Base-by-base conservation (phyloP, 2,113 vertebrate genomes). In the Ictalurus furcatus region DNA sequence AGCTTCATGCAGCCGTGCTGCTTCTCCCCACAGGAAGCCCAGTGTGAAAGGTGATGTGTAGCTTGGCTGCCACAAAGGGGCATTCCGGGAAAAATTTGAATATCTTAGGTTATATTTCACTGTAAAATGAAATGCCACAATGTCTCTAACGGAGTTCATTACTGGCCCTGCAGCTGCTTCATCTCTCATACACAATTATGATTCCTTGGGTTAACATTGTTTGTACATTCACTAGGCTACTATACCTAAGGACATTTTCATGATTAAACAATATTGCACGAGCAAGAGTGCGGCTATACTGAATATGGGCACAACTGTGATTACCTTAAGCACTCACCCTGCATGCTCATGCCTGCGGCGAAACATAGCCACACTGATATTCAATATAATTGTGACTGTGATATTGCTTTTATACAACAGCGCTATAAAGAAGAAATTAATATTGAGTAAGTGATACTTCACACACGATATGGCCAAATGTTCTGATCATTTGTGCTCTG, bases 21-120 rank as follows among this genome's bases (percentile, higher is more conserved):
- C 88, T 85, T 63, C 84, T 92, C 73, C 54, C 58, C 76, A n/a
- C 84, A 88, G 84, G 88, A 90, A 87, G 19, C 84, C 21, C 81
- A 23, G 84, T 61, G 56, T 67, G 76, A 80, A 88, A 89, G 83
- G 76, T 83, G 56, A 63, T 90, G 86, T 90, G 54, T 90, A 76
- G 89, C 87, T 88, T 89, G 83, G 78, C 61, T 23, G 63, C 71
- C 89, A 89, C 78, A 86, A 78, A 69, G 84, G 84, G 54, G 85
- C 79, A 86, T 85, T 86, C 85, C 67, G 86, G 80, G 14, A 40
- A 85, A 34, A 63, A 78, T 71, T 30, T 30, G 23, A 84, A 79
- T 85, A 56, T 86, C 79, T 80, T 79, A 65, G 14, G 83, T 78
- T 48, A 80, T 82, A 78, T 82, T 63, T 54, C 48, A 61, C 81